Evolutionary conservation across 2,113 vertebrate species (phyloP).

Genomic region (Pungitius pungitius): DNA sequence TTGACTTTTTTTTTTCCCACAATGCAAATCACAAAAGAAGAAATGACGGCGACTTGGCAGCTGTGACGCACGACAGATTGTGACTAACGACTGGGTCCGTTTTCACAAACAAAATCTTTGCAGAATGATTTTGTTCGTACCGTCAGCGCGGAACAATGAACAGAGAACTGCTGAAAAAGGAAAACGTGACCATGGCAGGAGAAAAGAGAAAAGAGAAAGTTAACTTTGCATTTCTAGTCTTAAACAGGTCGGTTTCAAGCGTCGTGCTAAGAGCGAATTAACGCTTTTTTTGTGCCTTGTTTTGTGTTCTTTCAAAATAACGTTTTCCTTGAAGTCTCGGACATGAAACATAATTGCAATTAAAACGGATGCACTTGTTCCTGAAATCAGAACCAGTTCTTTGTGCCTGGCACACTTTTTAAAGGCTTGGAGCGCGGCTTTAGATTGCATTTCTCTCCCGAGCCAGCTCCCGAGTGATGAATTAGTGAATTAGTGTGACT

Average conservation of each 20-base stretch:
- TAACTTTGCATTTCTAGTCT: not conserved
- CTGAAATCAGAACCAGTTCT: not conserved
- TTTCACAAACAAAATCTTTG: not conserved
- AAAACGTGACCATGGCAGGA: not conserved
- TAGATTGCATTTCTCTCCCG: constrained; percentile 1
- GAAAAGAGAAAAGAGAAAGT: not conserved
- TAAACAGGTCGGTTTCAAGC: not conserved
- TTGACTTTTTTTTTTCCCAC: not conserved
- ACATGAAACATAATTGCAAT: not conserved
- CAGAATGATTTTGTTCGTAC: not conserved
- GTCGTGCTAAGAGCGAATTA: not conserved
- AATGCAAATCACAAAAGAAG: constrained; percentile 2
- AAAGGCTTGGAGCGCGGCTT: not conserved
- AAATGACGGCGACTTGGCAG: not conserved
- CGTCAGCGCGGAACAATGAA: not conserved
- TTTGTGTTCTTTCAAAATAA: not conserved
- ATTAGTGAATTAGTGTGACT: not conserved
- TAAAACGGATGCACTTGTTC: not conserved
- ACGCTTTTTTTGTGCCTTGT: not conserved
- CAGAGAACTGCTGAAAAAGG: not conserved
- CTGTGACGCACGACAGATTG: not conserved
- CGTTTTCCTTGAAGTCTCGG: not conserved
- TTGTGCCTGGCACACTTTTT: not conserved
- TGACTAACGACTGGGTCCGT: not conserved
- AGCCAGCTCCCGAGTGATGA: not conserved